These are phyloP conservation scores for Atta colombica DNA, from an alignment of 1,140 invertebrate species.

Conservation along the genomic window DNA sequence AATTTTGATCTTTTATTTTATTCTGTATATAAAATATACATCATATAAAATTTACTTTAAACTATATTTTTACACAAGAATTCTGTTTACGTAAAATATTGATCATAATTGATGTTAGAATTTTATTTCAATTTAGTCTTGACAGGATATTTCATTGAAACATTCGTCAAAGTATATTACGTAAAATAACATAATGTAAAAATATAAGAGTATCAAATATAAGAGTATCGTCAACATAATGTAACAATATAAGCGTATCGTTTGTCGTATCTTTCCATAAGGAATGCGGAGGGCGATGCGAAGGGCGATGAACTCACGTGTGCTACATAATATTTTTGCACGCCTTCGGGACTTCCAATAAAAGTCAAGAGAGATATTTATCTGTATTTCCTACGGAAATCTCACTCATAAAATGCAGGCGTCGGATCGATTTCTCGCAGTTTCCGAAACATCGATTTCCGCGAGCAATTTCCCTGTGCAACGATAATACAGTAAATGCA, in stretches of 20 bases:
- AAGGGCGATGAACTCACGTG: not conserved
- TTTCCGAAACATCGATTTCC: conserved; percentile 15
- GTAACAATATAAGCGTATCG: not conserved
- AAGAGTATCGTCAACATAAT: not conserved
- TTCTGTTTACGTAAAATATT: not conserved
- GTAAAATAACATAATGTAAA: not conserved
- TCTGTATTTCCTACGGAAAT: conserved; percentile 13
- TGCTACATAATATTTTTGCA: conserved; percentile 18
- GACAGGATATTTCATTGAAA: not conserved
- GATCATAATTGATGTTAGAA: not conserved
- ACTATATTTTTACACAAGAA: not conserved
- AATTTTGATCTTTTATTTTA: too few species aligned
- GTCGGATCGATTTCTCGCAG: conserved; percentile 8
- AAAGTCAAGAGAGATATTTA: conserved; percentile 28
- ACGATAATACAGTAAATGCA: not conserved
- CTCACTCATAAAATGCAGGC: conserved; percentile 15
- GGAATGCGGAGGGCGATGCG: too few species aligned
- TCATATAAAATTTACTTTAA: not conserved
- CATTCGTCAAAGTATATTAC: not conserved
- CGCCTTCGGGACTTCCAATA: not conserved
- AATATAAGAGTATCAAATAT: too few species aligned
- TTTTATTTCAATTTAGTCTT: conserved; percentile 19
- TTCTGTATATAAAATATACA: not conserved
- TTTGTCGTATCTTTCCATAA: not conserved
- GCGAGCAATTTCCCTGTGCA: not conserved